Evolutionary conservation across 1,140 invertebrate genomes (phyloP), one percentile per base, ranked within the genome.

Genomic region (Nymphalis io): DNA sequence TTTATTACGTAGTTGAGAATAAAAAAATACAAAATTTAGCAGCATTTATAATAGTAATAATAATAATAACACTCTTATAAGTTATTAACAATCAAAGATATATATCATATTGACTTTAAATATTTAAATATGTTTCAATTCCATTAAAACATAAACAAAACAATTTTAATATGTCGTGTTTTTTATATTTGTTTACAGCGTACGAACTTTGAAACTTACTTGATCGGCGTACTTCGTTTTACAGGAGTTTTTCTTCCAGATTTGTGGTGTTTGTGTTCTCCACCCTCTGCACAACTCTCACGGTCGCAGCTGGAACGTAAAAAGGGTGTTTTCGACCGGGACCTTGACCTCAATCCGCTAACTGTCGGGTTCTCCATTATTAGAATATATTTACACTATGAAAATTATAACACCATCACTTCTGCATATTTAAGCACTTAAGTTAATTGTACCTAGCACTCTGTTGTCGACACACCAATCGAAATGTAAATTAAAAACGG

Each of bases 281-380:
- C 92, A 51, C 80, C 87, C 53, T 92, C 91, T 23, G 81, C 80
- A 68, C 92, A 92, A 57, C 90, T 91, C 73, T 93, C 93, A 68
- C 90, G 89, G 77, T 94, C 92, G 74, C 92, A 93, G 75, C 85
- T 93, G 61, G 92, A 92, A 67, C 90, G 90, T 48, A 93, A 76
- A 78, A 94, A 94, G 68, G 94, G 94, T 72, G 94, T 94, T 77
- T 93, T 93, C 21, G 94, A 94, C 60, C 94, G 92, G 72, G 93
- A 94, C 83, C 94, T 93, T 82, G 89, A 92, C 81, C 93, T 86
- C 78, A 91, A 83, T 85, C 75, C 89, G 71, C 74, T 75, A 73
- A 89, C 84, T 38, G 84, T 82, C 66, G 83, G 79, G 64, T 90
- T 88, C 68, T 92, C 88, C 90, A 92, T 92, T 40, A 40, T 83